Evolutionary conservation across 2,888 invertebrate species (phyloP), one percentile per base, ranked within the genome.

Genomic region (Aromia moschata): DNA sequence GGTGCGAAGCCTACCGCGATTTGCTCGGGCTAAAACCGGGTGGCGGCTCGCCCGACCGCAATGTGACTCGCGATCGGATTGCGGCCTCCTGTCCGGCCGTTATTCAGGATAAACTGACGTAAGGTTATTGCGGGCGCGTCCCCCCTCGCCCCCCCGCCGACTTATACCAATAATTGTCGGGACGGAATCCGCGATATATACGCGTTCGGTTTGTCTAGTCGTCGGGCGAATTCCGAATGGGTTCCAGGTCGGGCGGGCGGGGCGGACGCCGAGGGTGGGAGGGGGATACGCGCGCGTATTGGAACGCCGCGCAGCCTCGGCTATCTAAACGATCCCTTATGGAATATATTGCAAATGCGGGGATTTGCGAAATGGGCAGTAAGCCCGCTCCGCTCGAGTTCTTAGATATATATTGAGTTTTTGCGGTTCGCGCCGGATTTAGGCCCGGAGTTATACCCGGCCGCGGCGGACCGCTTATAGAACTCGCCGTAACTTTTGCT

Each of bases 21-120:
- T n/a, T n/a, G n/a, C n/a, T n/a, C n/a, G n/a, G n/a, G n/a, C n/a
- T n/a, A n/a, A n/a, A 25, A 17, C 46, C n/a, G 17, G 49, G 18
- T 11, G 4, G 20, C 20, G 18, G 46, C 41, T 18, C 30, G 25
- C 49, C 40, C 20, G 53, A 47, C 58, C 61, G 33, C 64, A 65
- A 58, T 63, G 63, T 66, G 65, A 68, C 68, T 70, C 64, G 67
- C 58, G 68, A 70, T 66, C 68, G 68, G 66, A 65, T 71, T 69
- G 70, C 55, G 71, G 70, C 58, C 46, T 40, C 55, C 58, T 60
- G 52, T 43, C 64, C 45, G 69, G 58, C 63, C 70, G 67, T 74
- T 69, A 72, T 70, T 74, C 64, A 74, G 69, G 67, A 68, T 71
- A 70, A 71, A 67, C 61, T 68, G 70, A 71, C 71, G 66, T 68